Conservation (phyloP, 2,888 invertebrate species). For the Cephalotes varians region DNA sequence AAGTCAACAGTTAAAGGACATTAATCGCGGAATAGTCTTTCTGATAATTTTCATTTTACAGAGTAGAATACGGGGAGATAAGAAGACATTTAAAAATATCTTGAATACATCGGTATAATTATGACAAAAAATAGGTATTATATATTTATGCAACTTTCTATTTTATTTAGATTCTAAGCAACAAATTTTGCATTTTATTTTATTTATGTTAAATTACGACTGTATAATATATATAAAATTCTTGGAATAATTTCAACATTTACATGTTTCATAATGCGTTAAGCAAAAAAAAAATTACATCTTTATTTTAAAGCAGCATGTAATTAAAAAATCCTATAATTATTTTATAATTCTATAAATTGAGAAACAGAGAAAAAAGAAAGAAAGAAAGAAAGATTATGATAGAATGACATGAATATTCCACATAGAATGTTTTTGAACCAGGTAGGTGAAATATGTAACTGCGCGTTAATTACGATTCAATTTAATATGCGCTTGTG, state of each 20-base stretch:
- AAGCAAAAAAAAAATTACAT: not conserved
- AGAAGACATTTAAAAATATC: not conserved
- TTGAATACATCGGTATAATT: not conserved
- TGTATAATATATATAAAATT: slow-evolving; percentile 21
- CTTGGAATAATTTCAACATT: slow-evolving; percentile 17
- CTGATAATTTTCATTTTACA: not conserved
- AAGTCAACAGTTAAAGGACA: slow-evolving; percentile 21
- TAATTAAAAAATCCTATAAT: not conserved
- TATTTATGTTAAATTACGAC: not conserved
- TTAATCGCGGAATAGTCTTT: not conserved
- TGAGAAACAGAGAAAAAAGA: too few relatives aligned
- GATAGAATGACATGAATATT: not conserved
- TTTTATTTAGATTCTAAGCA: slow-evolving; percentile 23
- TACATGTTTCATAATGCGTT: not conserved
- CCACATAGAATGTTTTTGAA: not conserved
- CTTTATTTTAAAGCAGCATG: slow-evolving; percentile 1
- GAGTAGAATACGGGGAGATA: not conserved
- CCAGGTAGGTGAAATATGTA: slow-evolving; percentile 17
- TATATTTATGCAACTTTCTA: not conserved
- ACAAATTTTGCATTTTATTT: slow-evolving; percentile 10
- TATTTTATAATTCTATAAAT: not conserved
- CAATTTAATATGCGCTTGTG: not conserved
- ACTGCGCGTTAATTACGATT: not conserved
- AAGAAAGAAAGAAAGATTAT: too few relatives aligned
- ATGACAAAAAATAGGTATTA: not conserved